These are phyloP conservation scores for Forbesichthys agassizii DNA, from an alignment of 2,113 vertebrate genomes.

Conservation along the genomic window DNA sequence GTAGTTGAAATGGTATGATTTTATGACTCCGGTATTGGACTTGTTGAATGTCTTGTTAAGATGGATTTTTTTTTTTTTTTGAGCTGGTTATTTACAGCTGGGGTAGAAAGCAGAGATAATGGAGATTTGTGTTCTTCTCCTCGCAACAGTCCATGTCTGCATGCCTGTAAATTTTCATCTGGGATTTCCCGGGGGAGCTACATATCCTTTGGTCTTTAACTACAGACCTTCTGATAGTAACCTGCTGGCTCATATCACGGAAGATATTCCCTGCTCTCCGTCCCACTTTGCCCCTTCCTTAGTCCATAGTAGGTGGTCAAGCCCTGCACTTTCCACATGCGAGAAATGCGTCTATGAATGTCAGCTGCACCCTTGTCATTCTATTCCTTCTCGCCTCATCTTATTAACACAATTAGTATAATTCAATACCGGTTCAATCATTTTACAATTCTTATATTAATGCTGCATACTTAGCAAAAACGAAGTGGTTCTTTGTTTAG, in stretches of 20 bases:
- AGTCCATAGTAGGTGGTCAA: too few species aligned
- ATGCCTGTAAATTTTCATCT: conserved; percentile 39
- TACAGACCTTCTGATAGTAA: conserved; percentile 35
- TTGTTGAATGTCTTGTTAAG: background rate
- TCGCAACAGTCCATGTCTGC: conserved; percentile 7
- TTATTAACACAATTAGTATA: too few species aligned
- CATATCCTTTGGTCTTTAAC: conserved; percentile 13
- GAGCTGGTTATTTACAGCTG: conserved; percentile 28
- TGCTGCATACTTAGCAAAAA: too few species aligned
- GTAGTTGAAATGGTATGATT: too few species aligned
- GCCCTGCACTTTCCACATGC: too few species aligned
- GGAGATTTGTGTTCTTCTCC: conserved; percentile 42
- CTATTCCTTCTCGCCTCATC: too few species aligned
- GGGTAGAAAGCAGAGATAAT: conserved; percentile 24
- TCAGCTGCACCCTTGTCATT: too few species aligned
- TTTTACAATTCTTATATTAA: conserved; percentile 1
- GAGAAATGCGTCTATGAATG: too few species aligned
- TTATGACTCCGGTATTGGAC: too few species aligned
- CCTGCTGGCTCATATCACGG: conserved; percentile 38
- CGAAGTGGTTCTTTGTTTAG: conserved; percentile 15
- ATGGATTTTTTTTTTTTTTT: background rate
- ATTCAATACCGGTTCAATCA: background rate
- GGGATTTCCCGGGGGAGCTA: conserved; percentile 20
- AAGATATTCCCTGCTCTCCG: conserved; percentile 12
- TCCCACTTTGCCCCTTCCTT: background rate